A percentile compares a stretch with the other conserved stretches of the same genome.
Conservation (phyloP, 2,888 invertebrate genomes). For the Drosophila anceps region DNA sequence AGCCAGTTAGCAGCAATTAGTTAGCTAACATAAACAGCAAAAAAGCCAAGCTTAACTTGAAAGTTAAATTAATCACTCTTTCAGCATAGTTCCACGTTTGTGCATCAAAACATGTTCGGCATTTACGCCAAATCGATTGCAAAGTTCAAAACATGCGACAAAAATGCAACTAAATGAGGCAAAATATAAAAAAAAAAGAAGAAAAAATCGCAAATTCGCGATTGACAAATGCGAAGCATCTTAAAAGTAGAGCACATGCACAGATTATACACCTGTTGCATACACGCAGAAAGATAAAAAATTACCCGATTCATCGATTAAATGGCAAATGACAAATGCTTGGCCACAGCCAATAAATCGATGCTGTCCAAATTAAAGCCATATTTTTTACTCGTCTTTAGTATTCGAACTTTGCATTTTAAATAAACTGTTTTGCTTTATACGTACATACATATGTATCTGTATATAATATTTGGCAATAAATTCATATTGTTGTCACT, state of each 20-base stretch:
- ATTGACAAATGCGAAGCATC: constrained; percentile 78
- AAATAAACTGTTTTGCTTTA: background rate
- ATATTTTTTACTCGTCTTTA: constrained; percentile 25
- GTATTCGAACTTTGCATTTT: constrained; percentile 16
- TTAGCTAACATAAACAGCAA: constrained; percentile 31
- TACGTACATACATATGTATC: background rate
- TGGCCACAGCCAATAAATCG: constrained; percentile 57
- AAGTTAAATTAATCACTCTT: constrained; percentile 57
- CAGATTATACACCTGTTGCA: constrained; percentile 31
- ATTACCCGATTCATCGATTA: constrained; percentile 45
- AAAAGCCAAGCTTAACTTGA: constrained; percentile 15
- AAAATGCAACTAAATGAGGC: constrained; percentile 42
- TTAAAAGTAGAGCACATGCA: constrained; percentile 67
- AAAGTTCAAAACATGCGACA: constrained; percentile 55
- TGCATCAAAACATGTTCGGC: constrained; percentile 68
- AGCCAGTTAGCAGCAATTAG: constrained; percentile 54
- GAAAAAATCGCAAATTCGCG: constrained; percentile 25
- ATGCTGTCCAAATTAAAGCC: constrained; percentile 35
- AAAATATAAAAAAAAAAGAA: background rate
- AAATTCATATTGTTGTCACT: background rate
- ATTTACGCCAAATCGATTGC: constrained; percentile 65
- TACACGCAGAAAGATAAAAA: constrained; percentile 28
- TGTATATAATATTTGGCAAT: background rate
- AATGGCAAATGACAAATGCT: constrained; percentile 70
- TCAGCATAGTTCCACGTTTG: constrained; percentile 65